Base-by-base conservation (phyloP, 2,797 vertebrate genomes). In the Moxostoma hubbsi region DNA sequence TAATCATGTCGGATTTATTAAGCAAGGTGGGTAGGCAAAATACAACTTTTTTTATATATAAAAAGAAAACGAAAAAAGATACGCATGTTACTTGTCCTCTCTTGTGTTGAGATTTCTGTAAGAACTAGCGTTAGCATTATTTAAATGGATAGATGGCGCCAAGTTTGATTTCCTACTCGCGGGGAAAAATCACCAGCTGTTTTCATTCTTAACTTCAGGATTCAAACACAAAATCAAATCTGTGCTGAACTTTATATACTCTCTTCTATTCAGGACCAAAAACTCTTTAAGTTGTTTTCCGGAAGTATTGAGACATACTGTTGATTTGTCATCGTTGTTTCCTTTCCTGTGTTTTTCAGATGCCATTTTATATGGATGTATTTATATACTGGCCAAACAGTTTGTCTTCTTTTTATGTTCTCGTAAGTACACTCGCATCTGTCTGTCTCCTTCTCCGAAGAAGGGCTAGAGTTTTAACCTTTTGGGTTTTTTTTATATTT, bases 381-480 rank as follows among this genome's bases (percentile, higher is more conserved):
- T 99, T 99, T 99, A 97, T 98, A 98, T 97, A 97, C 96, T 94
- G 95, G 96, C 96, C 96, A 96, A 97, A 96, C 96, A 90, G 96
- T 95, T 92, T 93, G 91, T 90, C 84, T 87, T 86, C 85, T 85
- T 66, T 90, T 89, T 89, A 90, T 79, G 90, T 95, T 94, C 86
- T 93, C 88, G 91, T 96, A 91, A 93, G 87, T 89, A 86, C 93
- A 93, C 94, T 93, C 92, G 86, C 93, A 94, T 92, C 94, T 36
- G 94, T 97, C 94, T 91, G 94, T 96, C 96, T 98, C 97, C 97
- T 99, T 98, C 98, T 96, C 96, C 94, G 96, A 98, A 94, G 96
- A 99, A 99, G 98, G 98, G 98, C 98, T 99, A 98, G 96, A 97
- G 95, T 98, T 98, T 96, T 94, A 96, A 96, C 93, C 96, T 96